Evolutionary conservation across 1,140 invertebrate species (phyloP), one percentile per base, ranked within the genome.

Genomic region (Carposina sasakii): DNA sequence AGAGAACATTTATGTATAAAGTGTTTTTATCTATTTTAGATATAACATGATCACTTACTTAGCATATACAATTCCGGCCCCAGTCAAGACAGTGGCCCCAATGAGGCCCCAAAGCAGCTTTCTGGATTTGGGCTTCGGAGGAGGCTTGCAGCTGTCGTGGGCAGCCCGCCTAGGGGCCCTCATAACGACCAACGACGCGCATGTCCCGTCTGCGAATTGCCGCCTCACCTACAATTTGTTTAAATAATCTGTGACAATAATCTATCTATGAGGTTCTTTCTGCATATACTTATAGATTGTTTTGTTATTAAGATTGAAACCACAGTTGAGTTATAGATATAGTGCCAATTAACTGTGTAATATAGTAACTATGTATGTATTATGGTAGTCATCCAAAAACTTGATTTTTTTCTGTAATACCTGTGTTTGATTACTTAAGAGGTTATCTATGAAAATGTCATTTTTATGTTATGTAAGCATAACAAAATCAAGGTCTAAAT

Each of bases 11-110:
- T n/a, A n/a, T n/a, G n/a, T n/a, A n/a, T n/a, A n/a, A n/a, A n/a
- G n/a, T n/a, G n/a, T n/a, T n/a, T n/a, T n/a, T n/a, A n/a, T n/a
- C n/a, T n/a, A n/a, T n/a, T n/a, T n/a, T n/a, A n/a, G n/a, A n/a
- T n/a, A n/a, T n/a, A n/a, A n/a, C n/a, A n/a, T n/a, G n/a, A n/a
- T n/a, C n/a, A 52, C 71, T 56, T 89, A 89, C 84, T 92, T 93
- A 17, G 89, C 90, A 67, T 90, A 91, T 33, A 87, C 88, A 37
- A 91, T 69, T n/a, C 88, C 87, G 34, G 87, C 81, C 43, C 87
- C 84, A 34, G 88, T 87, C 17, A 89, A 50, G 16, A 89, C 68
- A 28, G 89, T 67, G 23, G 75, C 74, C 19, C 78, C 76, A 5
- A 79, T 36, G 2, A 70, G 52, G 4, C 65, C 67, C 68, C 67